Conservation (phyloP, 1,140 invertebrate species). For the Rhagoletis pomonella region DNA sequence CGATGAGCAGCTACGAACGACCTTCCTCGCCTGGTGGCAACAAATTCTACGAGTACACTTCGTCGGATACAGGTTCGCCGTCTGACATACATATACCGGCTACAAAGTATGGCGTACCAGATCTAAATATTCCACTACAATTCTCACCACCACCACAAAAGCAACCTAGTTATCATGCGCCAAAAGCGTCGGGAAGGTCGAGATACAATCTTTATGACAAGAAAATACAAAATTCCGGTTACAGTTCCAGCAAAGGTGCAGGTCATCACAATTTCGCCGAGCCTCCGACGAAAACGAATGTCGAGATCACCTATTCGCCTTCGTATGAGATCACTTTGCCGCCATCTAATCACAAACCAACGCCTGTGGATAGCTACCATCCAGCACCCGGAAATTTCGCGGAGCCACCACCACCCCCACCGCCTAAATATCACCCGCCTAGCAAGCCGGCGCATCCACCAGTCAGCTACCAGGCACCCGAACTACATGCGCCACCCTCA, state of each 20-base stretch:
- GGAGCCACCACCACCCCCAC: conserved; percentile 46
- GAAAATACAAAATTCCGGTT: conserved; percentile 65
- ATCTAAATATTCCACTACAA: conserved; percentile 54
- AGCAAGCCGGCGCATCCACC: neutral
- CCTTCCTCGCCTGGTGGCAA: neutral
- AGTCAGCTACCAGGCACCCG: conserved; percentile 29
- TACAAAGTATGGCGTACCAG: conserved; percentile 58
- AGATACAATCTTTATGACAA: conserved; percentile 67
- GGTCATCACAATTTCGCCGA: conserved; percentile 61
- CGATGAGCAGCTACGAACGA: conserved; percentile 16
- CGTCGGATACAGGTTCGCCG: neutral
- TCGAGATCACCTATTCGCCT: conserved; percentile 68
- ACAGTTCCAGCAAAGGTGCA: conserved; percentile 8
- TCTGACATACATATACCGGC: conserved; percentile 29
- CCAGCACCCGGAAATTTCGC: conserved; percentile 56
- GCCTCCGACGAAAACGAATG: conserved; percentile 59
- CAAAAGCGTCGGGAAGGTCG: conserved; percentile 54
- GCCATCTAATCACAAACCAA: neutral
- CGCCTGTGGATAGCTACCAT: conserved; percentile 37
- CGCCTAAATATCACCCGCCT: conserved; percentile 55
- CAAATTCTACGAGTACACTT: conserved; percentile 6
- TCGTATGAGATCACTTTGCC: conserved; percentile 64
- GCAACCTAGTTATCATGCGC: conserved; percentile 29
- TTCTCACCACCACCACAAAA: conserved; percentile 64
- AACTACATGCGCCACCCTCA: conserved; percentile 42